These are phyloP conservation scores for Drosophila saltans DNA, from an alignment of 1,140 invertebrate genomes.

Conservation along the genomic window DNA sequence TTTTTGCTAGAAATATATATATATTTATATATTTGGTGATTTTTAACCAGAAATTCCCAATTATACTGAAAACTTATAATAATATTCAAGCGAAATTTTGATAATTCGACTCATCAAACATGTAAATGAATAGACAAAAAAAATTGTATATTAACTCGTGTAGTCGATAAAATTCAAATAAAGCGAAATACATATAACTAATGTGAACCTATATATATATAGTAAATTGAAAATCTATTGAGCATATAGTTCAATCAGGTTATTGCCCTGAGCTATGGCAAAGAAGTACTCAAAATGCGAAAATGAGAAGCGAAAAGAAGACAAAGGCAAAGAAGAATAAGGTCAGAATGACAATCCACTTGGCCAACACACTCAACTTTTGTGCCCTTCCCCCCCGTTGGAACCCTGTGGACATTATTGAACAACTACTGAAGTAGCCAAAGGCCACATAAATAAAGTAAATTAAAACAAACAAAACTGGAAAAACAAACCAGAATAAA, in stretches of 20 bases:
- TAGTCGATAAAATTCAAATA: constrained; percentile 1
- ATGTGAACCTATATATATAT: background rate
- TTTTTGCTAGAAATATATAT: background rate
- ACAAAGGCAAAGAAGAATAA: constrained; percentile 39
- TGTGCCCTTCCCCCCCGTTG: background rate
- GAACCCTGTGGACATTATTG: constrained; percentile 35
- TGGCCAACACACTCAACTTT: background rate
- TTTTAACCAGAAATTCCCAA: constrained; percentile 12
- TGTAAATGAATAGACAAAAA: constrained; percentile 34
- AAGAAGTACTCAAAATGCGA: background rate
- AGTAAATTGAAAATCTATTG: constrained; percentile 6
- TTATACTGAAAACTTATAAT: constrained; percentile 5
- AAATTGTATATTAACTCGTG: background rate
- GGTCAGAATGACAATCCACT: constrained; percentile 47
- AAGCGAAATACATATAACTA: constrained; percentile 8
- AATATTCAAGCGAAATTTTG: constrained; percentile 12
- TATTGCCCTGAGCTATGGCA: constrained; percentile 43
- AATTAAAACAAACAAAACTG: constrained; percentile 40
- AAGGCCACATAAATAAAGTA: constrained; percentile 27
- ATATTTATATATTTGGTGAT: background rate
- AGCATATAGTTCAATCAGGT: constrained; percentile 38
- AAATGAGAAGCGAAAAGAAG: constrained; percentile 13
- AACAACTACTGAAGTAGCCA: constrained; percentile 17
- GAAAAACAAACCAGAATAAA: constrained; percentile 41
- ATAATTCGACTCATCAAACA: constrained; percentile 27